Conservation (phyloP, 2,797 vertebrate species). For the Macropus fuliginosus region DNA sequence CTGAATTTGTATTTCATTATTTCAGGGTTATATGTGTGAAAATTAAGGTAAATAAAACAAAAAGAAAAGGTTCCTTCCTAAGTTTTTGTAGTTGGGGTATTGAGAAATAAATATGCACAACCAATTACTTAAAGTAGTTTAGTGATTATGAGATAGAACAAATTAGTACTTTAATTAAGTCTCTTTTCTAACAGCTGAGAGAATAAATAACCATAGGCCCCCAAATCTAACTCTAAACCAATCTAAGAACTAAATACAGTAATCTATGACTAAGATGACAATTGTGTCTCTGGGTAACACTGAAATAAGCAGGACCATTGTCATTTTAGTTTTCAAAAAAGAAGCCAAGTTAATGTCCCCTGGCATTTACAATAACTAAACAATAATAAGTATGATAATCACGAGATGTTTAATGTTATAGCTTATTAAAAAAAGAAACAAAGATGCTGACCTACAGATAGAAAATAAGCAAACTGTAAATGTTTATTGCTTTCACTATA, state of each 20-base stretch:
- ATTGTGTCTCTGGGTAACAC: neutral
- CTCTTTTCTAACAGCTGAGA: constrained; percentile 1
- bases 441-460: constrained; percentile 42
- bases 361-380: constrained; percentile 51
- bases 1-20: constrained; percentile 12
- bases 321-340: constrained; percentile 29
- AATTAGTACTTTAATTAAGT: neutral
- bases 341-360: neutral
- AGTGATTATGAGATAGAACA: neutral
- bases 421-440: constrained; percentile 8
- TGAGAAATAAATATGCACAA: neutral
- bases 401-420: constrained; percentile 31
- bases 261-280: constrained; percentile 17
- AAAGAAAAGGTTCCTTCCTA: neutral
- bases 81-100: neutral
- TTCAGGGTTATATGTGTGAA: neutral
- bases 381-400: neutral
- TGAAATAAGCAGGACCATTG: constrained; percentile 46
- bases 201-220: neutral
- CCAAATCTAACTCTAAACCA: neutral
- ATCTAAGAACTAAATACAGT: neutral
- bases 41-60: constrained; percentile 19
- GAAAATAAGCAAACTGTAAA: constrained; percentile 60
- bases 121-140: neutral
- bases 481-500: constrained; percentile 26